Percentiles rank a stretch among this genome's conserved stretches.
These are phyloP conservation scores for Zalophus californianus DNA, from an alignment of 2,797 vertebrate genomes.

Conservation along the genomic window DNA sequence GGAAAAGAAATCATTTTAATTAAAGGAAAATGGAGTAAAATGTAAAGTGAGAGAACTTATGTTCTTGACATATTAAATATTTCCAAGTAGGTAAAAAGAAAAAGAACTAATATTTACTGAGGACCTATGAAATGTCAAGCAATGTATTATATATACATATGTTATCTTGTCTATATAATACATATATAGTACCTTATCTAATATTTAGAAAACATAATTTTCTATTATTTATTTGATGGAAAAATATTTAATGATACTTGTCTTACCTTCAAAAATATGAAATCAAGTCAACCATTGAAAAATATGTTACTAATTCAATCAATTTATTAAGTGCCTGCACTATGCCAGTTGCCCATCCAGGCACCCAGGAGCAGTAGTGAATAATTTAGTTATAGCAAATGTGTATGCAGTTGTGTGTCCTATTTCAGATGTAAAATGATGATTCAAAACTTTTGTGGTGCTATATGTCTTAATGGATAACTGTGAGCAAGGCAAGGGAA, in stretches of 20 bases:
- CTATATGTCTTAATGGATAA: not conserved
- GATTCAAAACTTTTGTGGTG: not conserved
- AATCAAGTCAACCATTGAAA: not conserved
- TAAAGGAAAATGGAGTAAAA: conserved; percentile 65
- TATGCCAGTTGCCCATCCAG: not conserved
- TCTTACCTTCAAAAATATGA: conserved; percentile 25
- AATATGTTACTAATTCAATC: not conserved
- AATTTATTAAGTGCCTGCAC: not conserved
- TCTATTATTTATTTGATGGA: not conserved
- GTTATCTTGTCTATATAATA: not conserved
- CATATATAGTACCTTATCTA: not conserved
- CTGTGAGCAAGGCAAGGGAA: not conserved
- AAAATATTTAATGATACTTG: not conserved
- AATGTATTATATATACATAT: not conserved
- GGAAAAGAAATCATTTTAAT: conserved; percentile 63
- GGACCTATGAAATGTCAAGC: not conserved
- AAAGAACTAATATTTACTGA: conserved; percentile 50
- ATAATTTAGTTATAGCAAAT: not conserved
- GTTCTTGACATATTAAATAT: conserved; percentile 52
- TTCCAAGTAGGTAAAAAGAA: conserved; percentile 1
- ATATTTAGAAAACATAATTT: not conserved
- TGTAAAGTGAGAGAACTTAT: conserved; percentile 40
- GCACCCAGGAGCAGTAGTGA: not conserved
- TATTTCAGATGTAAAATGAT: conserved; percentile 5
- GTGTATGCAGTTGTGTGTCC: not conserved